Conservation (phyloP, 2,888 invertebrate genomes). For the Agapetus fuscipes region DNA sequence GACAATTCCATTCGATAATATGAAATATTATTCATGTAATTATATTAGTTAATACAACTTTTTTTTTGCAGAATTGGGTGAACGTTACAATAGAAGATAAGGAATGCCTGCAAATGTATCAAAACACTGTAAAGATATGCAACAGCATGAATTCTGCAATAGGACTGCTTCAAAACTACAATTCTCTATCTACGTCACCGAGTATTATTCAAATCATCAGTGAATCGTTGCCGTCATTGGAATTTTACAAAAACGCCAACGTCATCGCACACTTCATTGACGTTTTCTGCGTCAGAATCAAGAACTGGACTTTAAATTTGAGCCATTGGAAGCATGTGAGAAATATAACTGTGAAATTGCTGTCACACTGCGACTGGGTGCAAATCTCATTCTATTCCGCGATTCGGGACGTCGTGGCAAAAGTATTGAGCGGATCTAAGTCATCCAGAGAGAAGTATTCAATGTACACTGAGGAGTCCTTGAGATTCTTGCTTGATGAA, state of each 20-base stretch:
- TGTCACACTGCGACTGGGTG: slow-evolving; percentile 49
- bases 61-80: slow-evolving; percentile 33
- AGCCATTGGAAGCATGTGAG: slow-evolving; percentile 33
- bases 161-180: slow-evolving; percentile 32
- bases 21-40: no score
- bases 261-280: slow-evolving; percentile 40
- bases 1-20: no score
- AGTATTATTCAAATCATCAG: slow-evolving; percentile 39
- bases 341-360: slow-evolving; percentile 40
- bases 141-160: slow-evolving; percentile 38
- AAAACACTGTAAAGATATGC: slow-evolving; percentile 33
- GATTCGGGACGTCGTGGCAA: slow-evolving; percentile 43
- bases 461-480: slow-evolving; percentile 34
- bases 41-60: no score
- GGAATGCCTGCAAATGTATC: slow-evolving; percentile 31
- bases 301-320: slow-evolving; percentile 31
- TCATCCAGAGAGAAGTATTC: slow-evolving; percentile 29
- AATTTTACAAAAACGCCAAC: slow-evolving; percentile 47
- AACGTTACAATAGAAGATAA: slow-evolving; percentile 21
- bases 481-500: slow-evolving; percentile 46
- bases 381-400: slow-evolving; percentile 44
- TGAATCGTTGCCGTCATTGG: slow-evolving; percentile 45
- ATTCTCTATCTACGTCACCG: slow-evolving; percentile 23
- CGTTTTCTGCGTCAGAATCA: slow-evolving; percentile 31
- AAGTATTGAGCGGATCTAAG: slow-evolving; percentile 44